Conservation (phyloP, 2,888 invertebrate genomes). For the Drosophila fungiperda region DNA sequence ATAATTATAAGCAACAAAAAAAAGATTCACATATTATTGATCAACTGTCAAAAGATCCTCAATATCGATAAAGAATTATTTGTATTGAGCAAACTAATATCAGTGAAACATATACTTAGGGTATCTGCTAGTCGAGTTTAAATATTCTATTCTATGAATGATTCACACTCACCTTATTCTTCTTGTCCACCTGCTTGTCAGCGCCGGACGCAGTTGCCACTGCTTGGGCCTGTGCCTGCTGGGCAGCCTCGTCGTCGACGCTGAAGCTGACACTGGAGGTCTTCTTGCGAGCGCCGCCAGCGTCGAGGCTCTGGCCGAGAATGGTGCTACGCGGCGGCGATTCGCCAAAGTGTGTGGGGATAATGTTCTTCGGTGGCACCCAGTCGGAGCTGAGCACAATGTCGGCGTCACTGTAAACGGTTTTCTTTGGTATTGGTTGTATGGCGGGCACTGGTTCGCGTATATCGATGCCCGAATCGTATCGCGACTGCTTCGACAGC, state of each 20-base stretch:
- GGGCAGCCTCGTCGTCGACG: constrained; percentile 86
- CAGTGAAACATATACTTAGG: not conserved
- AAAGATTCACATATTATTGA: not conserved
- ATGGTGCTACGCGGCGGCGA: constrained; percentile 84
- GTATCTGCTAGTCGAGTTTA: not conserved
- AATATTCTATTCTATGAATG: not conserved
- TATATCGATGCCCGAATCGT: constrained; percentile 96
- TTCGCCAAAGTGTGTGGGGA: constrained; percentile 89
- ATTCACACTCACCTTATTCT: constrained; percentile 88
- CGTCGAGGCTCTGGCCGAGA: constrained; percentile 81
- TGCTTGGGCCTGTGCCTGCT: constrained; percentile 62
- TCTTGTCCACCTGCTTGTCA: constrained; percentile 86
- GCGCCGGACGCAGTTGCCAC: constrained; percentile 44
- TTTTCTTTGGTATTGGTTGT: constrained; percentile 87
- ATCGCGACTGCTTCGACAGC: constrained; percentile 93
- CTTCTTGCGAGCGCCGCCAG: constrained; percentile 88
- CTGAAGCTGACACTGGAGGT: constrained; percentile 91
- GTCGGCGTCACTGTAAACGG: constrained; percentile 93
- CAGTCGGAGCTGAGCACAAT: constrained; percentile 94
- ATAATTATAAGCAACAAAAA: not conserved
- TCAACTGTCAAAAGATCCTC: not conserved
- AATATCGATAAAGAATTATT: not conserved
- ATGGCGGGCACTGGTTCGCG: constrained; percentile 90
- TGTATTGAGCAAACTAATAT: not conserved
- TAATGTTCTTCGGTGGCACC: constrained; percentile 93